phyloP scores from a whole-genome alignment of 2,888 invertebrate species.

The Drosophila phalerata region DNA sequence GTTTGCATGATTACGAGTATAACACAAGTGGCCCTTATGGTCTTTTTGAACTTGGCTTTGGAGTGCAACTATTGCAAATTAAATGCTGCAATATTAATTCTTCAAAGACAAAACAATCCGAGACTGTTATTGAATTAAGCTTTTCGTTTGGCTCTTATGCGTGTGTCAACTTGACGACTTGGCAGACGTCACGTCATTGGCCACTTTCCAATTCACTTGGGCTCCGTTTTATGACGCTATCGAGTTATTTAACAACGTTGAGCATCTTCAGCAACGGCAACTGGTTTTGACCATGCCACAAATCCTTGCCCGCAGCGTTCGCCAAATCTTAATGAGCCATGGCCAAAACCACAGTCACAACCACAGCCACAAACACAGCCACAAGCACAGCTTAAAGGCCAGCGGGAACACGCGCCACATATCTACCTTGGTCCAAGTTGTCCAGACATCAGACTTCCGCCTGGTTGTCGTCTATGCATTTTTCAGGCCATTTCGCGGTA shows the following conservation, averaged over 20 bases:
- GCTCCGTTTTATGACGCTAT: conserved; percentile 43
- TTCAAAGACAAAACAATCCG: conserved; percentile 21
- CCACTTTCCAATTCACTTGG: conserved; percentile 50
- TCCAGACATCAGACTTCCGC: conserved; percentile 60
- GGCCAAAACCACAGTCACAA: conserved; percentile 33
- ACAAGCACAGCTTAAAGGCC: conserved; percentile 45
- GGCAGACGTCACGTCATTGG: conserved; percentile 37
- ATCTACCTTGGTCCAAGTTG: conserved; percentile 25
- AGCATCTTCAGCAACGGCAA: conserved; percentile 53
- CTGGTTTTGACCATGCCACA: conserved; percentile 57
- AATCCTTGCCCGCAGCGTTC: conserved; percentile 70
- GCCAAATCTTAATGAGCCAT: conserved; percentile 63
- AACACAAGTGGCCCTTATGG: conserved; percentile 57
- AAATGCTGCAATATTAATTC: conserved; percentile 64
- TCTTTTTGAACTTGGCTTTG: conserved; percentile 72
- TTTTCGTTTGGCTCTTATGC: conserved; percentile 46
- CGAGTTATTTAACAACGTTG: conserved; percentile 50
- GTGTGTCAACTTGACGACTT: conserved; percentile 50
- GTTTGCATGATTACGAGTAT: conserved; percentile 21
- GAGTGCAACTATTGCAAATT: conserved; percentile 56
- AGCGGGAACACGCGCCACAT: conserved; percentile 57
- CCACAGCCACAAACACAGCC: conserved; percentile 5
- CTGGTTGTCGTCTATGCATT: conserved; percentile 42
- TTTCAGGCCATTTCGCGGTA: conserved; percentile 47
- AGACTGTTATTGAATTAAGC: conserved; percentile 53